Evolutionary conservation across 2,888 invertebrate species (phyloP).

Genomic region (Drosophila ustulata): DNA sequence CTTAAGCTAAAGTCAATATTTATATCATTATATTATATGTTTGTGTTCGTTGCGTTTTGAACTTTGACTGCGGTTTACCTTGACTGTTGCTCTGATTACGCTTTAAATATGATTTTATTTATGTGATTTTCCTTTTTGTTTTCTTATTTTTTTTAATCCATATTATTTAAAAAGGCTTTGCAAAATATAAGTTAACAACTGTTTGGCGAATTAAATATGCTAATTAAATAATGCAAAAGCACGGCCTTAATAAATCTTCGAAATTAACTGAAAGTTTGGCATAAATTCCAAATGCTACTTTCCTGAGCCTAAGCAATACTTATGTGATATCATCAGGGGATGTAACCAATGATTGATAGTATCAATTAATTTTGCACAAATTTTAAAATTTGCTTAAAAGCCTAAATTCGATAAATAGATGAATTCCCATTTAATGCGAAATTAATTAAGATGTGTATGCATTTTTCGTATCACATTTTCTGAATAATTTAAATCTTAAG

Average conservation of each 20-base stretch:
- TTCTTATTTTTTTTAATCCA: slow-evolving; percentile 21
- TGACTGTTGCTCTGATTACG: slow-evolving; percentile 41
- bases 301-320: neutral
- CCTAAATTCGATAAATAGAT: neutral
- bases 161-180: slow-evolving; percentile 37
- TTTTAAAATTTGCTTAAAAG: neutral
- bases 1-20: slow-evolving; percentile 13
- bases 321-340: neutral
- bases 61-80: slow-evolving; percentile 20
- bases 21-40: neutral
- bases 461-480: too few relatives aligned
- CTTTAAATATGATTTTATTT: slow-evolving; percentile 29
- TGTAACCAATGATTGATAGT: neutral
- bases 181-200: slow-evolving; percentile 7
- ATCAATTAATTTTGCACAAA: slow-evolving; percentile 1
- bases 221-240: neutral
- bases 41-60: neutral
- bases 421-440: too few relatives aligned
- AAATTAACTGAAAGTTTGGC: slow-evolving; percentile 11
- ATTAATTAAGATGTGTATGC: too few relatives aligned
- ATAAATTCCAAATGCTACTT: slow-evolving; percentile 6
- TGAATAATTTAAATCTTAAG: too few relatives aligned
- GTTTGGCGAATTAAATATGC: slow-evolving; percentile 2
- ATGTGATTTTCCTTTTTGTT: neutral
- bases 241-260: slow-evolving; percentile 7